Percentiles rank a stretch among this genome's conserved stretches.
These are phyloP conservation scores for Pachydiplax longipennis DNA, from an alignment of 2,888 invertebrate genomes.

Conservation along the genomic window DNA sequence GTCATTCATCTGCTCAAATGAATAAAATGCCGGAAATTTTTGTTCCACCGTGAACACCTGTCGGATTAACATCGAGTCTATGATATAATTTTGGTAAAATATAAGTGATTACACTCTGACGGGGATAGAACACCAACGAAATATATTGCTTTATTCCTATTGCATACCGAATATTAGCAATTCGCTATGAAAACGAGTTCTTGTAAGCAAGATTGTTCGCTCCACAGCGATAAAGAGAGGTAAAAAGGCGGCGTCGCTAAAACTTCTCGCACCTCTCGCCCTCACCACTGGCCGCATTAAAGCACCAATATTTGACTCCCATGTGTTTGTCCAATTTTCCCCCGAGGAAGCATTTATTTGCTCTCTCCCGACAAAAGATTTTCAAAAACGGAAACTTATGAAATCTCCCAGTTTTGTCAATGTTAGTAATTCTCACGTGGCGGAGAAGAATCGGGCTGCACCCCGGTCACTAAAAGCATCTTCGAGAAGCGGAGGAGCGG, in stretches of 20 bases:
- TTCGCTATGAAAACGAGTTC: no score
- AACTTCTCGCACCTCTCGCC: background rate
- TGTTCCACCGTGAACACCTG: no score
- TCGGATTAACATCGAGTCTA: no score
- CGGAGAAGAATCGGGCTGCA: background rate
- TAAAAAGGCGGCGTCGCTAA: background rate
- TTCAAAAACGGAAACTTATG: no score
- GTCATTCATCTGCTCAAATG: no score
- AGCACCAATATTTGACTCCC: constrained; percentile 23
- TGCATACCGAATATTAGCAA: no score
- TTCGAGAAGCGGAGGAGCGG: background rate
- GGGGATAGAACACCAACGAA: no score
- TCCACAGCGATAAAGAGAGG: no score
- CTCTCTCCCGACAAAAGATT: background rate
- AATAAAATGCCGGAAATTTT: no score
- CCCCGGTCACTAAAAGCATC: background rate
- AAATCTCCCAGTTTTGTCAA: background rate
- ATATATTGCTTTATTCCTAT: no score
- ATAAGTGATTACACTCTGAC: no score
- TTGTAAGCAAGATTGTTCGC: background rate
- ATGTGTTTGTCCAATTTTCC: background rate
- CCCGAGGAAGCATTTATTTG: background rate
- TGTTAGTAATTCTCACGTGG: constrained; percentile 25
- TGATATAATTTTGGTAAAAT: no score
- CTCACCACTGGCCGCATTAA: background rate